Evolutionary conservation across 2,113 vertebrate genomes (phyloP), one percentile per base, ranked within the genome.

Genomic region (Thryonomys swinderianus): DNA sequence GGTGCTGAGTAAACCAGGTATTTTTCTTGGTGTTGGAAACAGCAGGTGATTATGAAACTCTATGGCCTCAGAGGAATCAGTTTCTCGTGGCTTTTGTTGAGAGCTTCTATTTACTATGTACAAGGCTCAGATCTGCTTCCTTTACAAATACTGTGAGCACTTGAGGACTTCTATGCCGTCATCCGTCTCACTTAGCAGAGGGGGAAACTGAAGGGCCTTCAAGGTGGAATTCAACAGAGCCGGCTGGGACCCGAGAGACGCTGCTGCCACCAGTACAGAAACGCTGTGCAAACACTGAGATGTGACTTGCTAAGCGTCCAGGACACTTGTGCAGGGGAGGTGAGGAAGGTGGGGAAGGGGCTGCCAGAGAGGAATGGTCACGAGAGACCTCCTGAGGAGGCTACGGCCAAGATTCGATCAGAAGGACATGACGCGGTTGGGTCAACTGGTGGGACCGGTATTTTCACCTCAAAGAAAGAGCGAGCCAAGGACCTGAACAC

Each of bases 311-410:
- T 25, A 9, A 90, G 9, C 32, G 14, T 17, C 69, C 32, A 37
- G 37, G 34, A 71, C 23, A 61, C 45, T n/a, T 32, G 9, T n/a
- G 13, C 74, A 20, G 11, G 11, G 18, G 0, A 1, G 27, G 27
- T 14, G 18, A 67, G 5, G 45, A 55, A 61, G 2, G 30, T 6
- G 4, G 8, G 45, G 37, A 71, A 57, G 64, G 0, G 0, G 2
- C 30, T 69, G n/a, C 27, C n/a, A 48, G 20, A 34, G 5, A 12
- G 18, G 12, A 8, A 23, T 23, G 20, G 20, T 66, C 62, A n/a
- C 45, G 20, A 66, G 66, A n/a, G 12, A 18, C 5, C 20, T 45
- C 8, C 55, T 23, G 13, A 42, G n/a, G 20, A 57, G 45, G 61
- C 34, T 67, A 18, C 27, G 37, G 40, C 48, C 21, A 8, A 80